These are phyloP conservation scores for Rissa tridactyla DNA, from an alignment of 2,113 vertebrate genomes.

Conservation along the genomic window DNA sequence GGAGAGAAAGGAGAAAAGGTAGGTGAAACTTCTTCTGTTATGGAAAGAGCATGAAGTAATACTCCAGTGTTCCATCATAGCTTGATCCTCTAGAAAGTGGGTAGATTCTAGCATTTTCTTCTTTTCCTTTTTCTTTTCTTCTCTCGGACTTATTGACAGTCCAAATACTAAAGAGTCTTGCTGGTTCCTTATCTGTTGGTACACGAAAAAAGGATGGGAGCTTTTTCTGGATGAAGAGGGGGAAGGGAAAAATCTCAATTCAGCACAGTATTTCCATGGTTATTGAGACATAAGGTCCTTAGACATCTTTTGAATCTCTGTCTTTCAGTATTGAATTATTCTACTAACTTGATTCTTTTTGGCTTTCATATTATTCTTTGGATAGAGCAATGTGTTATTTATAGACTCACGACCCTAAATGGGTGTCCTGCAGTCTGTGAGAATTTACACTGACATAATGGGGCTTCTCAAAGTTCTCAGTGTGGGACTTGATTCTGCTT, in stretches of 20 bases:
- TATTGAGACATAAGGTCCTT: background rate
- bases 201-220: background rate
- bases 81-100: background rate
- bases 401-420: background rate
- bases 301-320: background rate
- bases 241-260: background rate
- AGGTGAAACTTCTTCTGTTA: slow-evolving; percentile 17
- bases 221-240: background rate
- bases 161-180: background rate
- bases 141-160: background rate
- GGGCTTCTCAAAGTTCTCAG: background rate
- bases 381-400: background rate
- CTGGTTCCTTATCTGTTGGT: background rate
- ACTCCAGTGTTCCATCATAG: background rate
- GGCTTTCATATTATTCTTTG: background rate
- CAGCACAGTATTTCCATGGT: background rate
- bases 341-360: background rate
- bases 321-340: background rate
- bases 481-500: background rate
- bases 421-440: background rate
- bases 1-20: slow-evolving; percentile 93
- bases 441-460: background rate
- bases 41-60: background rate
- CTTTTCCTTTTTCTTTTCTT: background rate
- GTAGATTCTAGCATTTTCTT: background rate